Evolutionary conservation across 2,797 vertebrate genomes (phyloP), one percentile per base, ranked within the genome.

Genomic region (Anniella stebbinsi): DNA sequence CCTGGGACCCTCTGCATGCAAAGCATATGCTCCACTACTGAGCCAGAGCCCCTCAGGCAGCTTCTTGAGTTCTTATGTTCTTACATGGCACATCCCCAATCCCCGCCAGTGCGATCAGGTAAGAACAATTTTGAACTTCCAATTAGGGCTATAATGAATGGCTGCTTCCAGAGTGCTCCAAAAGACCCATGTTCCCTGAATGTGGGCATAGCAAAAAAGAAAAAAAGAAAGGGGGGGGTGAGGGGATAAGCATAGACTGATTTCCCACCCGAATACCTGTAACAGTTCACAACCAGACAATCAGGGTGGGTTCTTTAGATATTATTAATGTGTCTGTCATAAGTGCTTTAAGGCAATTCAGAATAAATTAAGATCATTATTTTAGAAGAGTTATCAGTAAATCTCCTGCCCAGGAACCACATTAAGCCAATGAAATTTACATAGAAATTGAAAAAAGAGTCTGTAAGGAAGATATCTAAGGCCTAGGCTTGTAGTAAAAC

Each of bases 291-390:
- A 30, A 1, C n/a, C 3, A 86, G 80, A n/a, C 54, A 28, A 80
- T 84, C 89, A 77, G 38, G 15, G 15, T 63, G 36, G 30, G 10
- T 70, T 82, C 51, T 38, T 41, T 69, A 89, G 48, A 93, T 81
- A 93, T 93, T 30, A 78, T 82, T 89, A 69, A 89, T 92, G 88
- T 88, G 30, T 41, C 25, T 41, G 36, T 87, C 21, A 48, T 80
- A 78, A 90, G 54, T 72, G 36, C 73, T 30, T 91, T 73, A 92
- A 92, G 73, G 81, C 82, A 30, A 88, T 94, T 96, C 48, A 89
- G 80, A 17, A 90, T 94, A 94, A 95, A 94, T 90, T 88, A 91
- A 86, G 1, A 0, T 75, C 82, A 77, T 91, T 15, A 90, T 92
- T 93, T 92, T 70, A 91, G 91, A 89, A 84, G 51, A 87, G 1